A percentile compares a stretch with the other conserved stretches of the same genome.
Evolutionary conservation across 2,113 vertebrate genomes (phyloP).

Genomic region (Tenrec ecaudatus): DNA sequence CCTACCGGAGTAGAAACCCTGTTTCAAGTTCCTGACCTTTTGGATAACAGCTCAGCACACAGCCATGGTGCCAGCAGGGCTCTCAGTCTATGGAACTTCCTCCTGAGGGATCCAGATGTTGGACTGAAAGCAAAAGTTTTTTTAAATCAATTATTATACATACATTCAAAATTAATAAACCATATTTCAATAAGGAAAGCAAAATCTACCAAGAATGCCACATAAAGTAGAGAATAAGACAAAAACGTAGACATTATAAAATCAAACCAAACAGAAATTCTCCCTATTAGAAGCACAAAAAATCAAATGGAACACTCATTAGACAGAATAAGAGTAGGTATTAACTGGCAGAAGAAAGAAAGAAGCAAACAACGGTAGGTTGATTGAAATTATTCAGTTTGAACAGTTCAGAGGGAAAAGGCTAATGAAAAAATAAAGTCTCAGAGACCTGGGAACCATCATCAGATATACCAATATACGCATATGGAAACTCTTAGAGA

Average conservation of each 20-base stretch:
- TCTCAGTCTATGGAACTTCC: neutral
- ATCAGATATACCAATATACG: neutral
- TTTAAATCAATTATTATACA: neutral
- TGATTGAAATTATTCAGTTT: neutral
- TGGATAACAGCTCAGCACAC: too few relatives aligned
- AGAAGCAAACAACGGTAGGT: neutral
- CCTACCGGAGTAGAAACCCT: too few relatives aligned
- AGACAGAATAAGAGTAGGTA: neutral
- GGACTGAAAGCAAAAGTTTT: too few relatives aligned
- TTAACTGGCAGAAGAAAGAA: neutral
- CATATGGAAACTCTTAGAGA: neutral
- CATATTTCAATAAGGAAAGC: neutral
- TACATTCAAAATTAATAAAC: slow-evolving; percentile 13
- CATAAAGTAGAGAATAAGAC: neutral
- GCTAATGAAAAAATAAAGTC: neutral
- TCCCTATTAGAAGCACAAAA: neutral
- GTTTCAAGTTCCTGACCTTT: too few relatives aligned
- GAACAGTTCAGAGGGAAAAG: neutral
- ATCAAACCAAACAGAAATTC: neutral
- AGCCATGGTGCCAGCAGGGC: too few relatives aligned
- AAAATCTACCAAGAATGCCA: neutral
- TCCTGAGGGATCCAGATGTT: neutral
- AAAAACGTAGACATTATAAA: neutral
- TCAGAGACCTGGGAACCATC: neutral
- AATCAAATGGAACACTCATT: neutral